Evolutionary conservation across 2,113 vertebrate genomes (phyloP).

Genomic region (Rhegmatorhina hoffmannsi): DNA sequence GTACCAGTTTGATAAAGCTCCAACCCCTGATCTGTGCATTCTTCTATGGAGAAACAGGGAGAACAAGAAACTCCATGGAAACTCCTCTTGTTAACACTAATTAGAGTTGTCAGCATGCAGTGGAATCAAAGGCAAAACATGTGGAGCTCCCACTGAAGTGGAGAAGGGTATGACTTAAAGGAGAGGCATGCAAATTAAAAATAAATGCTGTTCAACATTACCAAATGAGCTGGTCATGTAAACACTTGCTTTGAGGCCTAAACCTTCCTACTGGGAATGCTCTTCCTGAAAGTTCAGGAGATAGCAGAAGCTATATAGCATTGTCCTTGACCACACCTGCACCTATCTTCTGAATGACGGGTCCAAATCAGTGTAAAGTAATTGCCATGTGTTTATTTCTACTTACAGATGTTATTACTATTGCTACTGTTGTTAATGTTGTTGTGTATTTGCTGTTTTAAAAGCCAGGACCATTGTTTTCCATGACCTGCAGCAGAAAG

Average conservation of each 20-base stretch:
- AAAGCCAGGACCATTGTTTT: neutral
- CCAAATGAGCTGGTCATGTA: neutral
- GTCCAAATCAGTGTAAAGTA: neutral
- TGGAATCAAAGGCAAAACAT: conserved; percentile 39
- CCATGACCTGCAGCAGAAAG: neutral
- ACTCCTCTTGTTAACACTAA: conserved; percentile 24
- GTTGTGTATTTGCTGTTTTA: neutral
- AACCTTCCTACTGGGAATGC: neutral
- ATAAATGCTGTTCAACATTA: neutral
- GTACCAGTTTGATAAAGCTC: neutral
- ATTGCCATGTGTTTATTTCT: neutral
- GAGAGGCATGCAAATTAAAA: conserved; percentile 39
- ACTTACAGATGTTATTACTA: neutral
- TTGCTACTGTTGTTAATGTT: neutral
- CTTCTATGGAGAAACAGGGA: neutral
- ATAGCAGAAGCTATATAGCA: too few relatives aligned
- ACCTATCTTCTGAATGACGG: neutral
- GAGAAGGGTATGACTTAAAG: conserved; percentile 21
- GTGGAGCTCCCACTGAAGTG: conserved; percentile 4
- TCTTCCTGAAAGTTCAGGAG: neutral
- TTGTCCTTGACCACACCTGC: neutral
- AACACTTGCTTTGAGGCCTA: neutral
- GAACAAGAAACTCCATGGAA: conserved; percentile 1
- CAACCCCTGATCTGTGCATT: neutral
- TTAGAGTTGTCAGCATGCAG: conserved; percentile 31